Conservation (phyloP, 2,113 vertebrate species). For the Recurvirostra avosetta region DNA sequence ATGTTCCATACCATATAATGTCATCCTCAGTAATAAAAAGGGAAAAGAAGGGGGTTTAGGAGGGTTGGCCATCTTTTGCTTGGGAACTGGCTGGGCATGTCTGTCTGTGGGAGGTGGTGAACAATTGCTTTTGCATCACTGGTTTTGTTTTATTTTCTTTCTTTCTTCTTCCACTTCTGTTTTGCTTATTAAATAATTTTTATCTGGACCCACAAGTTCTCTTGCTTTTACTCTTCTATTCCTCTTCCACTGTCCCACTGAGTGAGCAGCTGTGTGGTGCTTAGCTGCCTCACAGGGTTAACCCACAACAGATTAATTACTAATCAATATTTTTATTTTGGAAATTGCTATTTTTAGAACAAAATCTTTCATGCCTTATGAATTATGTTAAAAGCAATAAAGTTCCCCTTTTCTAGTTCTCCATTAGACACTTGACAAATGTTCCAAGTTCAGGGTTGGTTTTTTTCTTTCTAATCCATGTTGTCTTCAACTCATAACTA, state of each 20-base stretch:
- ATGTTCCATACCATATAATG: neutral
- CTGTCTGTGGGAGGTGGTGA: neutral
- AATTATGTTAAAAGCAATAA: neutral
- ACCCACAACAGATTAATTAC: neutral
- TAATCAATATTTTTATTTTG: neutral
- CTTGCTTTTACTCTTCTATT: neutral
- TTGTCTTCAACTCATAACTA: neutral
- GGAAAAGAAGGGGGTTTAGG: neutral
- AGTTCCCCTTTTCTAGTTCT: neutral
- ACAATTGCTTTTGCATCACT: neutral
- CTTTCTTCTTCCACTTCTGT: neutral
- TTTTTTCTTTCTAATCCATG: neutral
- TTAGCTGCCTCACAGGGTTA: neutral
- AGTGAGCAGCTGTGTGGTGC: neutral
- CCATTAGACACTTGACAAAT: neutral
- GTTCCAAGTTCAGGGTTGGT: neutral
- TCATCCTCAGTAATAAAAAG: neutral
- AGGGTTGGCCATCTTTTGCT: neutral
- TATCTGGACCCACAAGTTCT: neutral
- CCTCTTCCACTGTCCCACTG: neutral
- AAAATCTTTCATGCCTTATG: neutral
- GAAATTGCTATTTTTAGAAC: neutral
- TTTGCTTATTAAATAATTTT: neutral
- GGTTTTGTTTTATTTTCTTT: neutral
- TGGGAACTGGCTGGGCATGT: neutral